Conservation (phyloP, 1,140 invertebrate genomes). For the Drosophila prosaltans region DNA sequence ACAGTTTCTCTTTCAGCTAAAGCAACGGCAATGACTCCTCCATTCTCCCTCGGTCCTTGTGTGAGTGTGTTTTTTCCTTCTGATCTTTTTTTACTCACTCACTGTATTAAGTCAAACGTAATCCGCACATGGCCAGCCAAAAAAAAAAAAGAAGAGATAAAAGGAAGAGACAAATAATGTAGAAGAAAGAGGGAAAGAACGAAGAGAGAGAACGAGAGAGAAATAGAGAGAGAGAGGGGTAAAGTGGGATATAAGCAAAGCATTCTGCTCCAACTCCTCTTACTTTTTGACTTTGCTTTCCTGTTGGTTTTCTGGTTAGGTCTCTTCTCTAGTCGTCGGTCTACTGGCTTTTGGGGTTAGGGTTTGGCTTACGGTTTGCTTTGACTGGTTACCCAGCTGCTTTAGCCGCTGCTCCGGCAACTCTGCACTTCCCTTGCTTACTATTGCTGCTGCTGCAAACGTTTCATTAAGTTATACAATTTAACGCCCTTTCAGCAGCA, state of each 20-base stretch:
- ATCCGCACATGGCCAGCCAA: conserved; percentile 76
- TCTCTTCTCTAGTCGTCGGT: conserved; percentile 58
- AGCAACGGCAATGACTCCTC: too few relatives aligned
- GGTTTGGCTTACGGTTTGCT: conserved; percentile 68
- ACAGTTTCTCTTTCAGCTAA: conserved; percentile 54
- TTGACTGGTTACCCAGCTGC: conserved; percentile 67
- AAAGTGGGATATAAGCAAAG: conserved; percentile 44
- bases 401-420: conserved; percentile 7
- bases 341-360: conserved; percentile 45
- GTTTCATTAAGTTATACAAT: conserved; percentile 82
- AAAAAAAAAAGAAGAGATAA: conserved; percentile 39
- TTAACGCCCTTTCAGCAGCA: conserved; percentile 77
- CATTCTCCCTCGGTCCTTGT: not conserved
- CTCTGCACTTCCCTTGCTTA: not conserved
- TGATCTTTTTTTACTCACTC: conserved; percentile 16
- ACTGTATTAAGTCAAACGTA: conserved; percentile 80
- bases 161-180: not conserved
- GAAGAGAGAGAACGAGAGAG: not conserved
- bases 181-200: not conserved
- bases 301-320: conserved; percentile 77
- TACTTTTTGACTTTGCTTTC: conserved; percentile 76
- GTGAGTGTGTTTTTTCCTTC: conserved; percentile 10
- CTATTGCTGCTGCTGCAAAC: conserved; percentile 29
- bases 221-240: not conserved
- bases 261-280: conserved; percentile 36